Base-by-base conservation (phyloP, 2,888 invertebrate species). In the Yponomeuta evonymella region DNA sequence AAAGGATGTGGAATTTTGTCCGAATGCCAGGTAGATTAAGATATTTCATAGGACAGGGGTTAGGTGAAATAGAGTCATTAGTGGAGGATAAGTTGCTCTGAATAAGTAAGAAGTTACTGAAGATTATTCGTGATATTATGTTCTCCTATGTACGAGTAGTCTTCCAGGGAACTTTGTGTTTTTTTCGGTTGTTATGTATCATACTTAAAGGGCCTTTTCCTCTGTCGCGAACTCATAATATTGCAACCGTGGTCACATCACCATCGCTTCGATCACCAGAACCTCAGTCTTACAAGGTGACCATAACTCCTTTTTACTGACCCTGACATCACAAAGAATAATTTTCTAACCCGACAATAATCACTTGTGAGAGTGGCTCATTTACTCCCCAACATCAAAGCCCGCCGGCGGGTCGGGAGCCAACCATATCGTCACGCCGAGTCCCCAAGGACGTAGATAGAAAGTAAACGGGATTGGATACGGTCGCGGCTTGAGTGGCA, bases 381-480 rank as follows among this genome's bases (percentile, higher is more conserved):
- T 58, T 58, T 58, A 58, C 15, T 58, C 15, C 5, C 51, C 4
- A 58, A 58, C 51, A 58, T 58, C 51, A 15, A 58, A 58, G 51
- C 12, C 43, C 15, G 51, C 51, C 51, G 33, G 51, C 51, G 12
- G 15, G 15, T 15, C 51, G 51, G 51, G 51, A 58, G 51, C 51
- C 12, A 15, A 58, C 51, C 51, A 58, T 58, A 58, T 58, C 51
- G 51, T 58, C 51, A 58, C 51, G 51, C 51, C 51, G 51, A 3
- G 51, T 58, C 51, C 51, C 51, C 51, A 58, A 58, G 51, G 51
- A 58, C 51, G 51, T 15, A 58, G 51, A 58, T 58, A 58, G 51
- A 58, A 58, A 58, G 51, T 58, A 58, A 58, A 58, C 51, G 3
- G 51, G 12, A 58, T 58, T 58, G 15, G 51, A 15, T 8, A 58